Conservation (phyloP, 2,888 invertebrate genomes). For the Cantharis nigra region DNA sequence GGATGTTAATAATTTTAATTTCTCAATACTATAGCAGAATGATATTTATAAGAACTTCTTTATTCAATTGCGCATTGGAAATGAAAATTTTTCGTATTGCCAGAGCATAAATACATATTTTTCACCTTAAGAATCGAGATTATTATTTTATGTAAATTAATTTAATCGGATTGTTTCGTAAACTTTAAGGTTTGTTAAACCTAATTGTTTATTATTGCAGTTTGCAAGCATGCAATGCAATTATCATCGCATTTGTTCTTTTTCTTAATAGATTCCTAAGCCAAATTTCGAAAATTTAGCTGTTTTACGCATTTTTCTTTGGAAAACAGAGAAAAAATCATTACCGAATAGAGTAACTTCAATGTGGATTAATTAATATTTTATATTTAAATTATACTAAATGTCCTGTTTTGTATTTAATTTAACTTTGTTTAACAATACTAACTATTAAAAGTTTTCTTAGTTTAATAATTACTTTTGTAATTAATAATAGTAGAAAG, state of each 20-base stretch:
- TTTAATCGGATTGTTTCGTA: background rate
- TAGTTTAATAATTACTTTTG: background rate
- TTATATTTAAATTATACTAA: background rate
- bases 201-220: background rate
- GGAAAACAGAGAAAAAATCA: no score
- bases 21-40: background rate
- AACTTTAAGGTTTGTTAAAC: background rate
- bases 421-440: background rate
- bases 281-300: background rate
- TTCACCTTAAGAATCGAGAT: background rate
- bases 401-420: background rate
- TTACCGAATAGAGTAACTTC: background rate
- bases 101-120: background rate
- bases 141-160: background rate
- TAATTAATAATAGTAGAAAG: background rate
- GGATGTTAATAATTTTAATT: background rate
- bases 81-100: background rate
- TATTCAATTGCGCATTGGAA: background rate
- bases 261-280: background rate
- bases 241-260: background rate
- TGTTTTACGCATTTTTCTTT: background rate
- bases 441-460: background rate
- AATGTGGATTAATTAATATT: background rate
- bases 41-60: background rate
- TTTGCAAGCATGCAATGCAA: background rate